Evolutionary conservation across 2,888 invertebrate species (phyloP), one percentile per base, ranked within the genome.

Genomic region (Ariolimax columbianus): DNA sequence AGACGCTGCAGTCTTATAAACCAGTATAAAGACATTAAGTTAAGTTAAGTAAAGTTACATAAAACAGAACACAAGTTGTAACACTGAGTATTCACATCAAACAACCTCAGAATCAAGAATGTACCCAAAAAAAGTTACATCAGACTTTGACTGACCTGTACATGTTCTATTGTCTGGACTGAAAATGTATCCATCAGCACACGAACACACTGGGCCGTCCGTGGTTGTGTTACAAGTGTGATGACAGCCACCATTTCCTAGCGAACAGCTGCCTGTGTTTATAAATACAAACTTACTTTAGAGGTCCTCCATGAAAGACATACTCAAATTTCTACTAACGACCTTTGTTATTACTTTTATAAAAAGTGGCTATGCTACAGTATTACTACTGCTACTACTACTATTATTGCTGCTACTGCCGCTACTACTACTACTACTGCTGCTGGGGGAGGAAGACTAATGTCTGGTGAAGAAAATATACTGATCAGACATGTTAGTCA

Each of bases 191-290:
- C 92, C 92, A 19, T 89, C 88, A 17, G 92, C 92, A 88, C 94
- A 94, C 26, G 90, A 90, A 86, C 94, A 94, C 33, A 89, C 80
- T 9, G 93, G 92, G 7, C 93, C 93, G 6, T 88, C 86, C 11
- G 88, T 79, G 9, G 91, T 90, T 78, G 93, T 91, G 19, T 90
- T 90, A 85, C 94, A 94, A 47, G 90, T 90, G 86, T 94, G 94
- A 77, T 94, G 94, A 86, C 94, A 94, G 0, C 94, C 94, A 0
- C 94, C 94, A 89, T 94, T 94, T 7, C 93, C 93, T 14, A 91
- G 88, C 17, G 88, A 84, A 89, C 94, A 94, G 6, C 92, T 93
- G 79, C 87, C 93, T 93, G 88, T n/a, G n/a, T n/a, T 3, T 4
- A 63, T 7, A 63, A 63, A 63, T 63, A 63, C 47, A 47, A 6